Base-by-base conservation (phyloP, 1,140 invertebrate species). In the Potamilus streckersoni region DNA sequence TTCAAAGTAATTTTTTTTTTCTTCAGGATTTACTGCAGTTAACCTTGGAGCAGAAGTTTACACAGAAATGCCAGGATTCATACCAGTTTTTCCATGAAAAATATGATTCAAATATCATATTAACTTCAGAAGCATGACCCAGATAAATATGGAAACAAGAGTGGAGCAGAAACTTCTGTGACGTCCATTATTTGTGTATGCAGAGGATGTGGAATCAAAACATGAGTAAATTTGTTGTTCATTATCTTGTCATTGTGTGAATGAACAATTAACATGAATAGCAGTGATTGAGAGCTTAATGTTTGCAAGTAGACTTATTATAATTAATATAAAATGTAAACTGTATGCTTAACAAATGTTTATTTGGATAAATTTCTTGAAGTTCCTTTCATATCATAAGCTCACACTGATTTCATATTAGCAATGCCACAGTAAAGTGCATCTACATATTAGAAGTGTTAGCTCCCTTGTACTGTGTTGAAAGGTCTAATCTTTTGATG, bases 51-150 rank as follows among this genome's bases (percentile, higher is more conserved):
- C 38, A 49, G 38, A 49, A 49, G 11, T 49, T 49, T 49, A 8
- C 38, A 49, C 0, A 6, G 38, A 49, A 49, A 49, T 49, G 11
- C 38, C 38, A 49, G 11, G 38, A 49, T 11, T 8, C 38, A 11
- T 49, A 49, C 1, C 38, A 11, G 38, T 49, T 8, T 49, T 49
- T 49, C 38, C 38, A 8, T 49, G 38, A 49, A 49, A 49, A 49
- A 1, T 49, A 49, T 49, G 11, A 49, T 49, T 49, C 6, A 49
- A 49, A 49, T 49, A 49, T 11, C 38, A 8, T 49, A 49, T 49
- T 11, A 8, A 49, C 38, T 82, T 82, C 66, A 61, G 60, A 23
- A 74, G 60, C 57, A 78, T 82, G 80, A 58, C 68, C 6, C 80
- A 49, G 38, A 49, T 49, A 49, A 49, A 49, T 49, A 5, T 49